Conservation (phyloP, 2,113 vertebrate genomes). For the Thamnophis sirtalis region DNA sequence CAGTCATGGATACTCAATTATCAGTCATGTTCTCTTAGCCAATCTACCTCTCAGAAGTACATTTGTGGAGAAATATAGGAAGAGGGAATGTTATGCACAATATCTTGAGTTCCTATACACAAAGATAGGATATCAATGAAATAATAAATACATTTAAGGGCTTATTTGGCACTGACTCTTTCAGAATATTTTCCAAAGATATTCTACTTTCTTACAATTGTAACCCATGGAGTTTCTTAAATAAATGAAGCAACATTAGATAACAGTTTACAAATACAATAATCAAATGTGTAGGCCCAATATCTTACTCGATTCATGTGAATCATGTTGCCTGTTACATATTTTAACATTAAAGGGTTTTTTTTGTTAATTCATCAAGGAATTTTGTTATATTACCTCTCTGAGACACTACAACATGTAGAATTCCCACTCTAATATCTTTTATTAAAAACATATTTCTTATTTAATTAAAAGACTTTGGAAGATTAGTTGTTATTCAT, state of each 20-base stretch:
- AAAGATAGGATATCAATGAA: not conserved
- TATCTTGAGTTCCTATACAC: not conserved
- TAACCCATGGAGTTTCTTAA: not conserved
- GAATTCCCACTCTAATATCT: constrained; percentile 44
- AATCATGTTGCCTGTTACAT: constrained; percentile 27
- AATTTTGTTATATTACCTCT: constrained; percentile 52
- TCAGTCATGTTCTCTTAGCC: not conserved
- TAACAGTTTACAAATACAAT: constrained; percentile 45
- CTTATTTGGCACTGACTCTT: not conserved
- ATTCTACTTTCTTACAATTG: not conserved
- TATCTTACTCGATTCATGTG: constrained; percentile 49
- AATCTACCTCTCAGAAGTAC: not conserved
- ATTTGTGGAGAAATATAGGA: not conserved
- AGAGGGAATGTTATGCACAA: not conserved
- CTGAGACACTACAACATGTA: constrained; percentile 44
- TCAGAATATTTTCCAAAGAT: not conserved
- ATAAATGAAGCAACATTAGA: constrained; percentile 32
- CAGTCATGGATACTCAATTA: not conserved
- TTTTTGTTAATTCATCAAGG: constrained; percentile 49
- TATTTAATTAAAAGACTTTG: constrained; percentile 60
- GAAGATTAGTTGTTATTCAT: constrained; percentile 44
- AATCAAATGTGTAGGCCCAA: constrained; percentile 45
- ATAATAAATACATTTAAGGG: not conserved
- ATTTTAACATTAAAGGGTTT: constrained; percentile 20
- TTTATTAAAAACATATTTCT: constrained; percentile 55